Conservation (phyloP, 2,113 vertebrate genomes). For the Baryphthengus martii region DNA sequence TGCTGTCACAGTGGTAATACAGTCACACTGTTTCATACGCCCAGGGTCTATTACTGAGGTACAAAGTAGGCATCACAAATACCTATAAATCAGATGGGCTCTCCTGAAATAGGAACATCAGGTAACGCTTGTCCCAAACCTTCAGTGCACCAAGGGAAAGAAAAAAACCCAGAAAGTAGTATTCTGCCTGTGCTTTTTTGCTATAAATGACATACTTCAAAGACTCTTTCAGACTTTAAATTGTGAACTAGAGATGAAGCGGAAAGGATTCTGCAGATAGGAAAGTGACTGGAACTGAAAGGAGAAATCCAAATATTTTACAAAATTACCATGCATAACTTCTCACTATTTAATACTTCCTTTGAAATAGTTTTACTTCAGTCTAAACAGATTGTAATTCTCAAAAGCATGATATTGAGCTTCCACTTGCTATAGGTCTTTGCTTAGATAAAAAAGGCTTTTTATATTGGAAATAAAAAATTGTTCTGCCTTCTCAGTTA, state of each 20-base stretch:
- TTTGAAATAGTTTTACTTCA: constrained; percentile 11
- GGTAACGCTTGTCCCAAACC: neutral
- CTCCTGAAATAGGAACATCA: neutral
- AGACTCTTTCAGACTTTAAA: neutral
- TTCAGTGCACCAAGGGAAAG: neutral
- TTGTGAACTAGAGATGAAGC: neutral
- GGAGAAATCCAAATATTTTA: constrained; percentile 22
- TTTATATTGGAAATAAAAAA: neutral
- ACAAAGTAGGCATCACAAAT: neutral
- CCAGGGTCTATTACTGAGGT: neutral
- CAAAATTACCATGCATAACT: neutral
- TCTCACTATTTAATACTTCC: neutral
- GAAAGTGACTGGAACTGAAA: neutral
- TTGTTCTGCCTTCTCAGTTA: neutral
- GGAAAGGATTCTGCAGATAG: neutral
- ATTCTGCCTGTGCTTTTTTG: neutral
- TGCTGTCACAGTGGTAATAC: neutral
- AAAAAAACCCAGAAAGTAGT: neutral
- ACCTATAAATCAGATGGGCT: neutral
- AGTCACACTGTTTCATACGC: neutral
- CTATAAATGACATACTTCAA: neutral
- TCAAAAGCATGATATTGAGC: neutral
- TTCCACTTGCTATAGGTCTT: neutral
- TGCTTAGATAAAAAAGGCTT: neutral
- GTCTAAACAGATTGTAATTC: neutral